Conservation (phyloP, 1,140 invertebrate species). For the Cherax destructor region DNA sequence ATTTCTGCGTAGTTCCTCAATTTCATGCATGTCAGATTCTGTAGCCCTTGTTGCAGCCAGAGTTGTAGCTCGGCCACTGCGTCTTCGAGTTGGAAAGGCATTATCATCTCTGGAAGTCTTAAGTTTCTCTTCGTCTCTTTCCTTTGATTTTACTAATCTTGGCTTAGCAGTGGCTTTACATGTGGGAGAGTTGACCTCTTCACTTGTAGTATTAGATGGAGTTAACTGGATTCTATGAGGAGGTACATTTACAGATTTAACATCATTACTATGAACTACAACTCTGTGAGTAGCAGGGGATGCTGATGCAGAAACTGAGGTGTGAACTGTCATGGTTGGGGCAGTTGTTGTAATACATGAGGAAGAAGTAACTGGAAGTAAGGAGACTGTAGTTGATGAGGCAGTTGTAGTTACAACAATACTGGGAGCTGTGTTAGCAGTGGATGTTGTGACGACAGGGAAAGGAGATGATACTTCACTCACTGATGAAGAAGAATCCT, state of each 20-base stretch:
- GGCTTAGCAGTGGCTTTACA: background rate
- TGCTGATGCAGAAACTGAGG: slow-evolving; percentile 13
- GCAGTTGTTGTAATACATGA: slow-evolving; percentile 13
- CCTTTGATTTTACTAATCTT: slow-evolving; percentile 18
- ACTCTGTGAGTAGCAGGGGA: background rate
- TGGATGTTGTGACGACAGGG: background rate
- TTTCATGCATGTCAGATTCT: slow-evolving; percentile 68
- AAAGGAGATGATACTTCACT: background rate
- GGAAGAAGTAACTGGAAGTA: slow-evolving; percentile 16
- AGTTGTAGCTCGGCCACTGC: slow-evolving; percentile 69
- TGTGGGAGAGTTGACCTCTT: slow-evolving; percentile 20
- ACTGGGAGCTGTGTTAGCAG: slow-evolving; percentile 19
- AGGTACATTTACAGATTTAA: slow-evolving; percentile 49
- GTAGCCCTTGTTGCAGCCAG: slow-evolving; percentile 69
- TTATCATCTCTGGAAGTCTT: slow-evolving; percentile 1
- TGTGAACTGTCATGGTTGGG: slow-evolving; percentile 9
- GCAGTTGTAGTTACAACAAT: slow-evolving; percentile 11
- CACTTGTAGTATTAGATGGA: slow-evolving; percentile 24
- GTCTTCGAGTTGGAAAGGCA: slow-evolving; percentile 38
- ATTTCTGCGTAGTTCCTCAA: slow-evolving; percentile 66
- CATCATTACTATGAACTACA: slow-evolving; percentile 34
- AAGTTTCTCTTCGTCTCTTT: background rate
- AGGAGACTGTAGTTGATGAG: slow-evolving; percentile 17
- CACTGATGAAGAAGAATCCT: slow-evolving; percentile 13
- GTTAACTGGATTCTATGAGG: slow-evolving; percentile 54